Percentiles rank a stretch among this genome's conserved stretches.
Evolutionary conservation across 2,888 invertebrate genomes (phyloP).

Genomic region (Drosophila mercatorum): DNA sequence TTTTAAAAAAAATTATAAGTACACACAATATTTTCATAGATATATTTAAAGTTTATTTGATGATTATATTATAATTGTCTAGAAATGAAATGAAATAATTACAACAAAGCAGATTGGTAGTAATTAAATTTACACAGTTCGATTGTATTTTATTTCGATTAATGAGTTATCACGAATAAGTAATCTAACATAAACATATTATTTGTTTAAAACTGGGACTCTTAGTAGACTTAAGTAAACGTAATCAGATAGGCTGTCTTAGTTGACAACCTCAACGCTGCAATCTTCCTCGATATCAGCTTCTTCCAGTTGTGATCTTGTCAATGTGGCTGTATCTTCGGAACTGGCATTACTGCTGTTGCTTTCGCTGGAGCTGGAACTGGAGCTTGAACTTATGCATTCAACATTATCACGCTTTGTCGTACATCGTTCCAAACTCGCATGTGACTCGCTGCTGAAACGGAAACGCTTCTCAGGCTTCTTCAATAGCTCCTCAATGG

Average conservation of each 20-base stretch:
- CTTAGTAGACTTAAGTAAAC: background rate
- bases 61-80: background rate
- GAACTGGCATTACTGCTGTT: constrained; percentile 44
- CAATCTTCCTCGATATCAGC: constrained; percentile 76
- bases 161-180: constrained; percentile 51
- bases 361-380: constrained; percentile 68
- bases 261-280: constrained; percentile 84
- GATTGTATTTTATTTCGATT: constrained; percentile 29
- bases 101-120: background rate
- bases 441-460: constrained; percentile 49
- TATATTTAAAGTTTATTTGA: background rate
- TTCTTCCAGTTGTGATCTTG: constrained; percentile 26
- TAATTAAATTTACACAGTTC: constrained; percentile 9
- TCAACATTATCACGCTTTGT: constrained; percentile 52
- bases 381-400: constrained; percentile 68
- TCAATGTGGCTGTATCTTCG: constrained; percentile 42
- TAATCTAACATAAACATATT: constrained; percentile 22
- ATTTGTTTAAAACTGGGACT: constrained; percentile 40
- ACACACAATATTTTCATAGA: background rate
- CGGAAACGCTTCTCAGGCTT: constrained; percentile 88
- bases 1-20: background rate
- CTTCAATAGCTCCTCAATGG: constrained; percentile 93
- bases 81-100: background rate
- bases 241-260: constrained; percentile 14
- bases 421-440: constrained; percentile 23